phyloP scores from a whole-genome alignment of 2,888 invertebrate species.

The Nemotelus pantherinus region DNA sequence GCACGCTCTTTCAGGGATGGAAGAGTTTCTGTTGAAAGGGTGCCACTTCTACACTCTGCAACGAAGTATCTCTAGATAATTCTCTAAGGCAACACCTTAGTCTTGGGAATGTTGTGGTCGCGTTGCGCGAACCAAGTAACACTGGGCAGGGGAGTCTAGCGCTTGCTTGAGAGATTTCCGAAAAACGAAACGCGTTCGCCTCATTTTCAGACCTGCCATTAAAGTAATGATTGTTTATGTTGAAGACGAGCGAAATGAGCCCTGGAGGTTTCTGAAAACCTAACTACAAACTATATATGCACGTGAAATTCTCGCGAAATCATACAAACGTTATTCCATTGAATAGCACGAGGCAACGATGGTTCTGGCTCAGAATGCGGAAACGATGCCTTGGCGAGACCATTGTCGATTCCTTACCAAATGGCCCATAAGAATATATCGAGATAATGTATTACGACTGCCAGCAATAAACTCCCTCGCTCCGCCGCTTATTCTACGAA shows the following conservation, averaged over 20 bases:
- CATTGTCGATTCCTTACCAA: constrained; percentile 47
- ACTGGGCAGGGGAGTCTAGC: background rate
- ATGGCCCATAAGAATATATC: constrained; percentile 51
- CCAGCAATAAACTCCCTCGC: constrained; percentile 47
- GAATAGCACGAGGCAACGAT: background rate
- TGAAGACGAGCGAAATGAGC: constrained; percentile 49
- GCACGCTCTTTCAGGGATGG: no score
- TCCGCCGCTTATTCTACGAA: constrained; percentile 47
- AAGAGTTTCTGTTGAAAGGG: background rate
- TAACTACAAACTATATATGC: constrained; percentile 12
- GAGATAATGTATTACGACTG: constrained; percentile 50
- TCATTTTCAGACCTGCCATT: constrained; percentile 49
- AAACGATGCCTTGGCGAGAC: background rate
- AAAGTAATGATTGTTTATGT: constrained; percentile 51
- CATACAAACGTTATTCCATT: background rate
- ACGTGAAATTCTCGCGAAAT: constrained; percentile 2
- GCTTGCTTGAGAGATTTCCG: constrained; percentile 6
- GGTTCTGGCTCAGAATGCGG: constrained; percentile 22
- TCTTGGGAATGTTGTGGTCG: constrained; percentile 10
- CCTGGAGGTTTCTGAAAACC: constrained; percentile 26
- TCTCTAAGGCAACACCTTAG: background rate
- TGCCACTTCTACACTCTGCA: constrained; percentile 18
- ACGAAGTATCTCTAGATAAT: constrained; percentile 14
- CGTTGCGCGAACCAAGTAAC: background rate
- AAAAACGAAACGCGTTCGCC: constrained; percentile 7